Evolutionary conservation across 2,797 vertebrate genomes (phyloP).

Genomic region (Harpagifer antarcticus): DNA sequence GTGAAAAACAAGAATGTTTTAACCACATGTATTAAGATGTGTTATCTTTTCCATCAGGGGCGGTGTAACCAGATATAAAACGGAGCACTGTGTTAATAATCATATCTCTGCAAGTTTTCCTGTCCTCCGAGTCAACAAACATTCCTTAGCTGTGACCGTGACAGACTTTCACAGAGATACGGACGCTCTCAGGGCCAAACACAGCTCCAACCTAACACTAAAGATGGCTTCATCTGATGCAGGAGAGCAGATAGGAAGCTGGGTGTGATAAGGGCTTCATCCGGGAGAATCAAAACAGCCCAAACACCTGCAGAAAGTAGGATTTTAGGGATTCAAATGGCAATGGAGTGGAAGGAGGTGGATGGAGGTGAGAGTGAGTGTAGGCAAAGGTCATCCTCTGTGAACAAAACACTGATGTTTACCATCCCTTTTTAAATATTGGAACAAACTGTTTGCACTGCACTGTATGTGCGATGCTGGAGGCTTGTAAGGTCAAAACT

Average conservation of each 20-base stretch:
- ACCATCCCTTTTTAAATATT: too few relatives aligned
- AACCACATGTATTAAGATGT: constrained; percentile 29
- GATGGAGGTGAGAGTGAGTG: background rate
- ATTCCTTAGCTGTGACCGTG: constrained; percentile 56
- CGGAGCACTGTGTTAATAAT: constrained; percentile 55
- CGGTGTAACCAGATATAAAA: constrained; percentile 46
- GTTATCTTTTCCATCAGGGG: constrained; percentile 39
- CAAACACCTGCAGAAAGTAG: constrained; percentile 53
- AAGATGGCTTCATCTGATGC: constrained; percentile 40
- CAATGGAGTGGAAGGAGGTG: background rate
- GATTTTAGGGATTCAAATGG: constrained; percentile 13
- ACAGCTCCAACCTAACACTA: constrained; percentile 39
- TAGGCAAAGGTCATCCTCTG: constrained; percentile 1
- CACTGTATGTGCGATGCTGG: too few relatives aligned
- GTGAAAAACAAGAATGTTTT: constrained; percentile 49
- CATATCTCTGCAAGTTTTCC: constrained; percentile 53
- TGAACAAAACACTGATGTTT: background rate
- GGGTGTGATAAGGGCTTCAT: constrained; percentile 51
- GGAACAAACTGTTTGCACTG: too few relatives aligned
- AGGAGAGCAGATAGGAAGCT: constrained; percentile 32
- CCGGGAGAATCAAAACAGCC: constrained; percentile 48
- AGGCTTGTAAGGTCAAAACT: too few relatives aligned
- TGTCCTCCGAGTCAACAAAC: constrained; percentile 37
- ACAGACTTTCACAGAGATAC: constrained; percentile 49
- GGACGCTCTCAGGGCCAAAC: constrained; percentile 27